A percentile compares a stretch with the other conserved stretches of the same genome.
These are phyloP conservation scores for Elgaria multicarinata DNA, from an alignment of 2,113 vertebrate genomes.

Conservation along the genomic window DNA sequence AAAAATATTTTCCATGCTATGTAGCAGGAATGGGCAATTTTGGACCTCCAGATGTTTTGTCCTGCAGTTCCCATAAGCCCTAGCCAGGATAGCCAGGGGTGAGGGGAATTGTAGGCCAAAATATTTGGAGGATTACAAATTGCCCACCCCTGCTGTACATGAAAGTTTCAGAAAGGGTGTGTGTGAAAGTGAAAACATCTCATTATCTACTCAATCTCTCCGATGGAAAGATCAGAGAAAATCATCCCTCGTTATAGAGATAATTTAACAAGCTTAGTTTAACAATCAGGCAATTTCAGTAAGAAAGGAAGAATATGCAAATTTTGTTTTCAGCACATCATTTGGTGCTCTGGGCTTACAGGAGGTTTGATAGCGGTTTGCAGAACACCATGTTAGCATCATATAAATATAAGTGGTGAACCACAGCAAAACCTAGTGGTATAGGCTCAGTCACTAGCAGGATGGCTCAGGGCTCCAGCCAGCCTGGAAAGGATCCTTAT, in stretches of 20 bases:
- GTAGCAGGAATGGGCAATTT: too few species aligned
- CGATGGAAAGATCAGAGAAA: not conserved
- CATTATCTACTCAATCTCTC: slow-evolving; percentile 49
- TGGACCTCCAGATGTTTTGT: too few species aligned
- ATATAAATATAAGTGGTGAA: not conserved
- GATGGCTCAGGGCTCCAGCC: not conserved
- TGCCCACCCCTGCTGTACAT: not conserved
- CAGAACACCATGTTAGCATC: not conserved
- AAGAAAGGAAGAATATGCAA: not conserved
- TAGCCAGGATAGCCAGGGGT: too few species aligned
- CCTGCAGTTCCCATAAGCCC: too few species aligned
- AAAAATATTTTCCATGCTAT: too few species aligned
- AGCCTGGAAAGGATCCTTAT: not conserved
- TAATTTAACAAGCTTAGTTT: slow-evolving; percentile 35
- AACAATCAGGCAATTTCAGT: not conserved
- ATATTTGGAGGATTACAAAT: too few species aligned
- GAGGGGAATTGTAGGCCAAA: too few species aligned
- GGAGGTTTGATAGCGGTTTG: not conserved
- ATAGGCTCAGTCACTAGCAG: not conserved
- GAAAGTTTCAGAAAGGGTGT: not conserved
- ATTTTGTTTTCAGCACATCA: not conserved
- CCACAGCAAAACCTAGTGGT: not conserved
- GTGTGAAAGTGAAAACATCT: too few species aligned
- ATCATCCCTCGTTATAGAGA: slow-evolving; percentile 23
- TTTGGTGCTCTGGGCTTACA: not conserved